Evolutionary conservation across 37 sponge, comb jelly and placozoan genomes (phyloP).

Genomic region (Geodia barretti): DNA sequence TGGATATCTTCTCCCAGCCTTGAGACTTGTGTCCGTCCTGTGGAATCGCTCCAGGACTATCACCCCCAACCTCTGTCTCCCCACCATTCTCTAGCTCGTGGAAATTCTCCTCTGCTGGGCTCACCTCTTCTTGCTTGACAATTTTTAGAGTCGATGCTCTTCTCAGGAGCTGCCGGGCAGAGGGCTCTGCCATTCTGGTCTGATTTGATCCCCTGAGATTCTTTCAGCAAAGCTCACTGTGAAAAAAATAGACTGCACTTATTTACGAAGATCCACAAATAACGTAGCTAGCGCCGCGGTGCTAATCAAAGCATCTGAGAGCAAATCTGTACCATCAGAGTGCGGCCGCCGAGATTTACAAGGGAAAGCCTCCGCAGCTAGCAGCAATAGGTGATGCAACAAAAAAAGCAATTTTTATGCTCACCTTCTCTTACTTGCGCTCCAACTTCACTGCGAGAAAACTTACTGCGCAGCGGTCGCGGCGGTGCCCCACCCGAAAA

Average conservation of each 20-base stretch:
- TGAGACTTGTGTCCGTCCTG: neutral
- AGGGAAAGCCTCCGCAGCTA: too few relatives aligned
- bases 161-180: too few relatives aligned
- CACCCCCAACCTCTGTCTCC: neutral
- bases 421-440: too few relatives aligned
- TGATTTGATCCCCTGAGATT: neutral
- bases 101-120: neutral
- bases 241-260: neutral
- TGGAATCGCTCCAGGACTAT: neutral
- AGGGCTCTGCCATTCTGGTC: neutral
- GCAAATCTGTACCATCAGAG: too few relatives aligned
- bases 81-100: neutral
- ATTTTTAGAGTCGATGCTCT: neutral
- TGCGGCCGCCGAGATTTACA: too few relatives aligned
- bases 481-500: too few relatives aligned
- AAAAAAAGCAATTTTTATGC: too few relatives aligned
- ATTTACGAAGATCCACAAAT: neutral
- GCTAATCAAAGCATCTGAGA: too few relatives aligned
- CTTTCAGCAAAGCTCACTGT: neutral
- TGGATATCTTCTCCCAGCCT: neutral
- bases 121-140: neutral
- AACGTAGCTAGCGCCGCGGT: too few relatives aligned
- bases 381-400: too few relatives aligned
- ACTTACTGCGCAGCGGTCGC: too few relatives aligned
- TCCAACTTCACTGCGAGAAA: too few relatives aligned